Evolutionary conservation across 2,888 invertebrate species (phyloP).

Genomic region (Eristalinus aeneus): DNA sequence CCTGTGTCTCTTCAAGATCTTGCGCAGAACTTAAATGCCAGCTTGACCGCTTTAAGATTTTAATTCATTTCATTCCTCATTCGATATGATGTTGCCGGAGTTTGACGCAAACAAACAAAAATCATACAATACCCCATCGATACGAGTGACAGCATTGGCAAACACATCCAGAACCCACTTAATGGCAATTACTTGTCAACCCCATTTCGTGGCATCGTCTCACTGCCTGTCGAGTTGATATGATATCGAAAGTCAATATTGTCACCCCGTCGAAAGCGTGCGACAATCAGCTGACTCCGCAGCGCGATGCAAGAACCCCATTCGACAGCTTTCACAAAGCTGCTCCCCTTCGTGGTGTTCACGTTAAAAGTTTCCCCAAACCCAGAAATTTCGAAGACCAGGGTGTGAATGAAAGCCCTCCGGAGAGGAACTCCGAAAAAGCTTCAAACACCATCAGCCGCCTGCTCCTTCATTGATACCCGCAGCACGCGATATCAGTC

Average conservation of each 20-base stretch:
- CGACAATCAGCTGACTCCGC: neutral
- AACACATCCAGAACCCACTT: too few relatives aligned
- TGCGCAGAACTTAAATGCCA: too few relatives aligned
- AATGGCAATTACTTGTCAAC: neutral
- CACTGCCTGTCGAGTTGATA: neutral
- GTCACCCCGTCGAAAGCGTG: neutral
- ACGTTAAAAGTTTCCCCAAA: neutral
- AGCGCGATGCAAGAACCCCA: conserved; percentile 26
- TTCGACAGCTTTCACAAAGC: conserved; percentile 36
- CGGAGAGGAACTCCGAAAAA: conserved; percentile 61
- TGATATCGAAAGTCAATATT: neutral
- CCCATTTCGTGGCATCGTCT: too few relatives aligned
- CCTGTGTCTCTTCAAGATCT: too few relatives aligned
- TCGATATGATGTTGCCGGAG: too few relatives aligned
- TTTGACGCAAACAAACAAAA: too few relatives aligned
- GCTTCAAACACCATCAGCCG: conserved; percentile 28
- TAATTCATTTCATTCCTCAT: too few relatives aligned
- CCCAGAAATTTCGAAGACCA: conserved; percentile 8
- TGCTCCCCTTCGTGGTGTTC: neutral
- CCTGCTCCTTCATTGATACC: conserved; percentile 12
- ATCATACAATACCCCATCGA: too few relatives aligned
- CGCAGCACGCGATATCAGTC: conserved; percentile 30
- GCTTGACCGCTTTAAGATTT: too few relatives aligned
- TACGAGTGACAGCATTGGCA: too few relatives aligned
- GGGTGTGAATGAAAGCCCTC: conserved; percentile 29